A percentile compares a stretch with the other conserved stretches of the same genome.
These are phyloP conservation scores for Pyrocoelia pectoralis DNA, from an alignment of 2,888 invertebrate genomes.

Conservation along the genomic window DNA sequence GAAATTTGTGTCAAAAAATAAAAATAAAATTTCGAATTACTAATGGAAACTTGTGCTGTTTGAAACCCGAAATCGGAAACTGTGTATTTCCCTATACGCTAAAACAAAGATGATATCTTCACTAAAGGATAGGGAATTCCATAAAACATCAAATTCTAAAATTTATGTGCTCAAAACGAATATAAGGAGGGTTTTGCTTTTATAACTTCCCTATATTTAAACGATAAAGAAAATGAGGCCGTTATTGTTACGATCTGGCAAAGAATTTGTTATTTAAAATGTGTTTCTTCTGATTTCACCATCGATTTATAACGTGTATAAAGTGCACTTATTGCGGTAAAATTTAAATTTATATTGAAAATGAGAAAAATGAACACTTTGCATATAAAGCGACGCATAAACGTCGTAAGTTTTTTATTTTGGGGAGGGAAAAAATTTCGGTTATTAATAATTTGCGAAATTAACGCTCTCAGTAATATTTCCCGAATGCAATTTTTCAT, in stretches of 20 bases:
- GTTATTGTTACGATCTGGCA: background rate
- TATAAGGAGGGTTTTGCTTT: background rate
- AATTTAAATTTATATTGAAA: background rate
- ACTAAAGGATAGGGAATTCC: too few species aligned
- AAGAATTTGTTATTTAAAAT: background rate
- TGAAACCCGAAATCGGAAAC: too few species aligned
- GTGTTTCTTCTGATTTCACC: too few species aligned
- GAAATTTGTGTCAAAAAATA: too few species aligned
- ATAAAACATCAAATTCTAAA: background rate
- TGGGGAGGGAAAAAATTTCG: background rate
- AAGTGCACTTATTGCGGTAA: background rate
- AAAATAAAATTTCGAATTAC: too few species aligned
- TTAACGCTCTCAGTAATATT: conserved; percentile 17
- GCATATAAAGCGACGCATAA: background rate
- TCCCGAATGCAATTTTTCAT: conserved; percentile 28
- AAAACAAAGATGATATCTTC: too few species aligned
- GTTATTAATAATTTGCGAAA: background rate
- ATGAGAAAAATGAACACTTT: background rate
- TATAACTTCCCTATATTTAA: background rate
- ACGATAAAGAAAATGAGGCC: background rate
- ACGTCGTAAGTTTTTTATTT: background rate
- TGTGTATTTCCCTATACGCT: too few species aligned
- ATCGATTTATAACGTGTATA: too few species aligned
- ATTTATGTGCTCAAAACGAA: background rate
- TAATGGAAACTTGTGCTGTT: too few species aligned